These are phyloP conservation scores for Entomobrya multifasciata DNA, from an alignment of 2,888 invertebrate genomes.

Conservation along the genomic window DNA sequence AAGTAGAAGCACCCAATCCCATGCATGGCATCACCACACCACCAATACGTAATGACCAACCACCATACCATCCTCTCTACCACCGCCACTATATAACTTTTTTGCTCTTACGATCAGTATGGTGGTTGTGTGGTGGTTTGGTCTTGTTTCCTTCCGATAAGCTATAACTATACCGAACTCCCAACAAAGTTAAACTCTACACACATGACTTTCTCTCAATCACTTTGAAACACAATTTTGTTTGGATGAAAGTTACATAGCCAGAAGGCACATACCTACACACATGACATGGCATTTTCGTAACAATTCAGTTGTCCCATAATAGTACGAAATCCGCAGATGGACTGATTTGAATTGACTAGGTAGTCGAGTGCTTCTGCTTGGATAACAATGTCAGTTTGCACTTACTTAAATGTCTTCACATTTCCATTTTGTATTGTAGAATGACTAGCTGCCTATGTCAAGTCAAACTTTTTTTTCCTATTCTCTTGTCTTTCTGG, in stretches of 20 bases:
- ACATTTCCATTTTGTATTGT: not conserved
- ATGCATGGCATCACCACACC: conserved; percentile 21
- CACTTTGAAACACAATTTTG: not conserved
- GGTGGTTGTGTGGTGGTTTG: conserved; percentile 12
- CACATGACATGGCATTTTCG: too few species aligned
- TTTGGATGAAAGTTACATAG: not conserved
- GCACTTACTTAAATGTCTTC: conserved; percentile 13
- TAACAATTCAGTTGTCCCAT: too few species aligned
- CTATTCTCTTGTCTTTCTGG: not conserved
- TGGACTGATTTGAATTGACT: not conserved
- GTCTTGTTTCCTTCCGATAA: not conserved
- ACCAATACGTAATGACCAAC: conserved; percentile 30
- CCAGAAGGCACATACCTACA: too few species aligned
- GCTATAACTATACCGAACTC: too few species aligned
- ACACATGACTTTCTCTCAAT: too few species aligned
- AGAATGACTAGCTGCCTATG: not conserved
- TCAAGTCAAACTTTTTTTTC: conserved; percentile 3
- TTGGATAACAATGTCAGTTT: conserved; percentile 7
- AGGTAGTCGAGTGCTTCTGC: not conserved
- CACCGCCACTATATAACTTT: conserved; percentile 10
- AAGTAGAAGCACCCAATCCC: too few species aligned
- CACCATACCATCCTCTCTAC: not conserved
- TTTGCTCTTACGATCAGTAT: too few species aligned
- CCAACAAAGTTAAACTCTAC: too few species aligned
- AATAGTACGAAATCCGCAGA: too few species aligned